Evolutionary conservation across 53 echinoderm and acorn worm species (phyloP).

Genomic region (Apostichopus leukothele): DNA sequence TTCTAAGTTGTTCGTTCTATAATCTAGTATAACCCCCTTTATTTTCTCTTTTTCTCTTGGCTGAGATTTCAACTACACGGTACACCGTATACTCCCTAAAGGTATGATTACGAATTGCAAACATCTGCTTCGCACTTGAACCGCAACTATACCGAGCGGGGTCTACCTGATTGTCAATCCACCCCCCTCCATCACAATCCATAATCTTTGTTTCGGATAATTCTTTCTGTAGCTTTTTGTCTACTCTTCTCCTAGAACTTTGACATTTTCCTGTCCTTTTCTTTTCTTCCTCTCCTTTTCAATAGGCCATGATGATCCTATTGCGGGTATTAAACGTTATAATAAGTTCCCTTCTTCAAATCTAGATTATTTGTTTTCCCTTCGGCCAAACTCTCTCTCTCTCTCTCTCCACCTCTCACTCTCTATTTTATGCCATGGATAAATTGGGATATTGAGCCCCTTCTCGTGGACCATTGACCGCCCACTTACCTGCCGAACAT

Average conservation of each 20-base stretch:
- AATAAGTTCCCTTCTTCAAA: slow-evolving; percentile 1
- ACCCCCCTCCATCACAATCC: too few species aligned
- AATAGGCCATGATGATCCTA: too few species aligned
- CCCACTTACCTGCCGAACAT: slow-evolving; percentile 35
- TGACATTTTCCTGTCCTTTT: too few species aligned
- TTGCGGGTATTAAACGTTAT: neutral
- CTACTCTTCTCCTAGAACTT: too few species aligned
- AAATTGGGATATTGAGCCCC: slow-evolving; percentile 38
- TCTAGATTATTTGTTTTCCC: slow-evolving; percentile 6
- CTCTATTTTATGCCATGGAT: neutral
- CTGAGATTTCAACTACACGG: neutral
- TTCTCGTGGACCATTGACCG: slow-evolving; percentile 24
- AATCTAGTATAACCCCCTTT: neutral
- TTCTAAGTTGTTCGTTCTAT: neutral
- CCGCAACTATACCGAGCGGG: neutral
- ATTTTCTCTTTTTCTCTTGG: neutral
- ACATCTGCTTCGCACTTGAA: neutral
- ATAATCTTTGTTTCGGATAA: too few species aligned
- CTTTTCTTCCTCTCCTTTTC: too few species aligned
- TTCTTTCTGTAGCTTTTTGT: too few species aligned
- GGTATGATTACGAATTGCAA: neutral
- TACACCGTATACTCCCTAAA: too few species aligned
- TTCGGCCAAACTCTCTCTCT: neutral
- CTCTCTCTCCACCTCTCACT: neutral
- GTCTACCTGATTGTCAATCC: too few species aligned